phyloP scores from a whole-genome alignment of 1,140 invertebrate species.

The Sitobion miscanthi region DNA sequence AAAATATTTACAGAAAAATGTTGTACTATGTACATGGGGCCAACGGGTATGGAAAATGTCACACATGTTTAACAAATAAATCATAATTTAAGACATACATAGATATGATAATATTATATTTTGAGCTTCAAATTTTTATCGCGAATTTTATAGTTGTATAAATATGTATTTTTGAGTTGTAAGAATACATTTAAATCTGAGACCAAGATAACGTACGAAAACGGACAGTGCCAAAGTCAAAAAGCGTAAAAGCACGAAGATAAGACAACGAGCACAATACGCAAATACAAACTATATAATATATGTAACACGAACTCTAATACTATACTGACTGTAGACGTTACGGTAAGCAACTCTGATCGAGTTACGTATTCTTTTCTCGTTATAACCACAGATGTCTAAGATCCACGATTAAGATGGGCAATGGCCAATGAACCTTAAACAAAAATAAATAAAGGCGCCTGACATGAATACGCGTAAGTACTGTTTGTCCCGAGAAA shows the following conservation, averaged over 20 bases:
- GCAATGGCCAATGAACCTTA: background rate
- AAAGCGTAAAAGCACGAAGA: background rate
- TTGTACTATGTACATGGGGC: too few species aligned
- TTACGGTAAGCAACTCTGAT: background rate
- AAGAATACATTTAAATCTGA: background rate
- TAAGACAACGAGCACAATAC: background rate
- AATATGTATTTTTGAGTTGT: too few species aligned
- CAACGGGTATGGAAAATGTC: too few species aligned
- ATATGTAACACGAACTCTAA: background rate
- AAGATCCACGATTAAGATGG: conserved; percentile 11
- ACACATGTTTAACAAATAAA: too few species aligned
- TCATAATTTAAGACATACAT: too few species aligned
- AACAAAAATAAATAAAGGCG: background rate
- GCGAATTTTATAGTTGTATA: too few species aligned
- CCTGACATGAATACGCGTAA: background rate
- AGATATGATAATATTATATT: too few species aligned
- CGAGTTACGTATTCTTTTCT: background rate
- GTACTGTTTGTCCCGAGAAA: background rate
- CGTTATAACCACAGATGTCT: background rate
- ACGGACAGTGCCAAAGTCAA: background rate
- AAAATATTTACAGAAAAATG: too few species aligned
- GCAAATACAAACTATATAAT: background rate
- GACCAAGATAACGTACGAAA: background rate
- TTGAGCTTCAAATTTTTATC: too few species aligned
- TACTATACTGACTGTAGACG: background rate